Evolutionary conservation across 2,888 invertebrate genomes (phyloP).

Genomic region (Tenthredo scrophulariae): DNA sequence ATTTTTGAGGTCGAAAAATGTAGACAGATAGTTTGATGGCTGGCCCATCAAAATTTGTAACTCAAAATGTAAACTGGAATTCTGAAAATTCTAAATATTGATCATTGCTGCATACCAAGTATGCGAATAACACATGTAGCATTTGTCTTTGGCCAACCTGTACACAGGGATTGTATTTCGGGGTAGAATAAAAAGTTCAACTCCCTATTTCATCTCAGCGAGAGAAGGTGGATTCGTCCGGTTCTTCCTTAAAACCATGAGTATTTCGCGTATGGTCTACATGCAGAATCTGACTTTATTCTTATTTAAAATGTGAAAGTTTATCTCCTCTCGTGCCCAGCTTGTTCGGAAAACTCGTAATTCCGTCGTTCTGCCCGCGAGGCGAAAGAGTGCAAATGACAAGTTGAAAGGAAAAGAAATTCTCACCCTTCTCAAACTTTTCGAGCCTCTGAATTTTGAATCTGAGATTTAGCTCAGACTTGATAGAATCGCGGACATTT

Average conservation of each 20-base stretch:
- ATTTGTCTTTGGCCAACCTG: background rate
- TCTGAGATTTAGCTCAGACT: background rate
- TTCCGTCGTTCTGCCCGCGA: conserved; percentile 69
- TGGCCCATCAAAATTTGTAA: background rate
- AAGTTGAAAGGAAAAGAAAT: background rate
- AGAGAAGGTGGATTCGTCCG: background rate
- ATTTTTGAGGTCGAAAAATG: background rate
- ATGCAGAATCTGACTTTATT: conserved; percentile 71
- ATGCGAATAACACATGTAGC: conserved; percentile 6
- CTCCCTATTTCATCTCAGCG: background rate
- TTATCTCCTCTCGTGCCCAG: conserved; percentile 60
- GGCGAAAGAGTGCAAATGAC: conserved; percentile 14
- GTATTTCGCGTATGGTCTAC: conserved; percentile 54
- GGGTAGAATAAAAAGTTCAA: background rate
- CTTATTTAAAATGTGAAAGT: conserved; percentile 73
- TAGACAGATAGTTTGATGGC: background rate
- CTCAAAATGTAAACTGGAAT: background rate
- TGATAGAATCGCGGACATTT: background rate
- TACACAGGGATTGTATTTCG: background rate
- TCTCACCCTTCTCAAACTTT: background rate
- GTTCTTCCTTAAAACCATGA: conserved; percentile 54
- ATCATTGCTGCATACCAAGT: background rate
- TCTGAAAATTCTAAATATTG: background rate
- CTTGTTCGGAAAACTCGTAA: conserved; percentile 69
- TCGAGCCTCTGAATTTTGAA: background rate